Evolutionary conservation across 2,797 vertebrate genomes (phyloP), one percentile per base, ranked within the genome.

Genomic region (Hozukius guyotensis): DNA sequence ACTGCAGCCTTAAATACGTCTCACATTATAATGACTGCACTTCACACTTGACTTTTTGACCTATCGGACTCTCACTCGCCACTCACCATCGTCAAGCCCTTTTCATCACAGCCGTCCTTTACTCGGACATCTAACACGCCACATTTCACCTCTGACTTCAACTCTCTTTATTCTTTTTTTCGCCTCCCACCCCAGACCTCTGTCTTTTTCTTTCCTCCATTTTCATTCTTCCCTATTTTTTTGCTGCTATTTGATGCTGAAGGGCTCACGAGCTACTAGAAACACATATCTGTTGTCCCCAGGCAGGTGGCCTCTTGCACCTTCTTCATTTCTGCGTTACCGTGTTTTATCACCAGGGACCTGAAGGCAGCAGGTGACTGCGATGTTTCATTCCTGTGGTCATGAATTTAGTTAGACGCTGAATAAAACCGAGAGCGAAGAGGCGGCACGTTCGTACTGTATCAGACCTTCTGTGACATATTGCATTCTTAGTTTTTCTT

Each of bases 281-380:
- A 69, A 46, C 18, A 42, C 65, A 63, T 78, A 64, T 71, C 71
- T 70, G 27, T 20, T 59, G 25, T 86, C 87, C 81, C 38, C 42
- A 46, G 77, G 42, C 75, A 77, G 66, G 66, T 38, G 77, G 34
- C 20, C 59, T 20, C 9, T 36, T 52, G 18, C 57, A 57, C 52
- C 72, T 32, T 74, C 49, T 46, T 68, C 56, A 60, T 82, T 67
- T 75, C 75, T 70, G 66, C 66, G 68, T 68, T 52, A 9, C 27
- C 13, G 6, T 71, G 46, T 84, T 34, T 87, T 78, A 82, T 87
- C 78, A 72, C 62, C 2, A 18, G n/a, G 36, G 75, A 77, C 66
- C 22, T 67, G 52, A 71, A 84, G 38, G 57, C 77, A 76, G 81
- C 72, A 38, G 52, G 77, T 75, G 72, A 71, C 46, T 42, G 64